Percentiles rank a stretch among this genome's conserved stretches.
Conservation (phyloP, 2,113 vertebrate species). For the Genyomyrus donnyi region DNA sequence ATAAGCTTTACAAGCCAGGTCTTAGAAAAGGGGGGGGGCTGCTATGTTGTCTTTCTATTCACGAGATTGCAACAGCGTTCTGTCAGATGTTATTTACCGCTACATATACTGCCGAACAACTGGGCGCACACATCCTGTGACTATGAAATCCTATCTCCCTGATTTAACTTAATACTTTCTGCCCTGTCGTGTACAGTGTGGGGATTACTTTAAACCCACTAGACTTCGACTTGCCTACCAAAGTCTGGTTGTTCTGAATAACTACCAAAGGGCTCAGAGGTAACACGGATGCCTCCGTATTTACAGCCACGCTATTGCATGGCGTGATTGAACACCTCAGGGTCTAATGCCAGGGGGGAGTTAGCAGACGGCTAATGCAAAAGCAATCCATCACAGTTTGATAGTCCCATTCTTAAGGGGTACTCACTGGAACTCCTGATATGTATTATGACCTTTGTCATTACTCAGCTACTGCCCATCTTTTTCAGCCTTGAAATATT, state of each 20-base stretch:
- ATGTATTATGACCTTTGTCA: constrained; percentile 19
- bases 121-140: neutral
- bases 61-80: neutral
- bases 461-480: constrained; percentile 14
- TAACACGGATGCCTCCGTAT: constrained; percentile 38
- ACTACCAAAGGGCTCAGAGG: constrained; percentile 37
- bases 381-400: constrained; percentile 43
- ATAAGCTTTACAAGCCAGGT: neutral
- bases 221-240: constrained; percentile 26
- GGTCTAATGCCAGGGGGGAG: constrained; percentile 31
- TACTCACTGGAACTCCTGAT: constrained; percentile 21
- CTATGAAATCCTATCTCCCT: neutral
- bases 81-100: neutral
- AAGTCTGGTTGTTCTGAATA: constrained; percentile 49
- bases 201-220: constrained; percentile 42
- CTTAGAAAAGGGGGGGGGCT: neutral
- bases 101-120: neutral
- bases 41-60: neutral
- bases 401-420: constrained; percentile 33
- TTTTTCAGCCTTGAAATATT: constrained; percentile 21
- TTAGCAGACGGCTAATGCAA: constrained; percentile 34
- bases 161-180: constrained; percentile 18
- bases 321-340: constrained; percentile 34
- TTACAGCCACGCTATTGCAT: constrained; percentile 15
- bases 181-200: constrained; percentile 30